These are phyloP conservation scores for Hylaea fasciaria DNA, from an alignment of 2,888 invertebrate species.

Conservation along the genomic window DNA sequence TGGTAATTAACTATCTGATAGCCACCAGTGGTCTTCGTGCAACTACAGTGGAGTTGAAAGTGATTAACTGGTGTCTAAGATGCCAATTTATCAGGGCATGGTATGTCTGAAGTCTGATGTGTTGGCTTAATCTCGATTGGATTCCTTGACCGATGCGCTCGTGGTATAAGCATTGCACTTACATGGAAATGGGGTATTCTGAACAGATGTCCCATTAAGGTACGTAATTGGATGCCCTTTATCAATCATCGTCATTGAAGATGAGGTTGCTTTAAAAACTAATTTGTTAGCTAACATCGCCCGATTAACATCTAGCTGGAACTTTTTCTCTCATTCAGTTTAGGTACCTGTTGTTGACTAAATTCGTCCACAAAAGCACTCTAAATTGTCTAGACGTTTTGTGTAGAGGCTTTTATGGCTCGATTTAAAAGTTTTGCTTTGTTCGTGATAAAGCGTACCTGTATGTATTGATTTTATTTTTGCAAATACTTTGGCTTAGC, in stretches of 20 bases:
- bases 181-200: background rate
- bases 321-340: background rate
- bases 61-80: conserved; percentile 24
- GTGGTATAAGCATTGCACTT: background rate
- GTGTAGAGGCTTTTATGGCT: conserved; percentile 15
- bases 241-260: too few species aligned
- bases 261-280: too few species aligned
- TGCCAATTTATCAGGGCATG: conserved; percentile 17
- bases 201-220: background rate
- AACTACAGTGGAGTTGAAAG: conserved; percentile 11
- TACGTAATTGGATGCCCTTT: too few species aligned
- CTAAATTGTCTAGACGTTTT: conserved; percentile 23
- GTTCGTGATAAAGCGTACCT: background rate
- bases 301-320: too few species aligned
- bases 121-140: conserved; percentile 1
- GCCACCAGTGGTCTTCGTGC: conserved; percentile 38
- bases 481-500: background rate
- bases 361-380: conserved; percentile 18
- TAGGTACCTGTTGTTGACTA: conserved; percentile 9
- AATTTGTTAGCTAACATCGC: too few species aligned
- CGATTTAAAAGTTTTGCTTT: conserved; percentile 15
- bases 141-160: background rate
- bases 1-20: conserved; percentile 72
- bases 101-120: conserved; percentile 4
- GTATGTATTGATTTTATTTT: background rate